Base-by-base conservation (phyloP, 2,113 vertebrate genomes). In the Epinephelus cyanopodus region DNA sequence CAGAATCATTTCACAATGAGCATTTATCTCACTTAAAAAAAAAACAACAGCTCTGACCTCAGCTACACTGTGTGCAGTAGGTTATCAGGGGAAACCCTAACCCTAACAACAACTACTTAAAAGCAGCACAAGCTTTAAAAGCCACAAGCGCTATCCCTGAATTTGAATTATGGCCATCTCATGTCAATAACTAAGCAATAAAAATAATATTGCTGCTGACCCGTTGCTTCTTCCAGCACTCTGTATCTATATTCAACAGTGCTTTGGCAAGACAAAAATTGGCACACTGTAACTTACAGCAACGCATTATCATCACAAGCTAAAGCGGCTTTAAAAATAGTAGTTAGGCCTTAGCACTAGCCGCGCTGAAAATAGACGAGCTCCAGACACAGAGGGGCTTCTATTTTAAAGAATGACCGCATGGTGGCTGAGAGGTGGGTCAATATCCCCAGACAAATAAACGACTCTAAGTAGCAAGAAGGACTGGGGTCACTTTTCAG, bases 351-450 rank as follows among this genome's bases (percentile, higher is more conserved):
- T 87, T 77, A 80, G 69, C 65, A 60, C 29, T 83, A 81, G 75
- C 77, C 33, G 45, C 33, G 60, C 69, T 84, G 56, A 57, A 90
- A 91, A 89, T 91, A 91, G 82, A 77, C 13, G 5, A 48, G 58
- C 68, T 74, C 14, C 37, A 91, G 81, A 89, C 85, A 81, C 25
- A 79, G 13, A 58, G 68, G 74, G 79, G 77, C 37, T 50, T 87
- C 91, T 91, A 85, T 90, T 92, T 90, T 79, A 50, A 85, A 89
- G 52, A 77, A 87, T 86, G 86, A 86, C 86, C 66, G 54, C 80
- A 81, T 53, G 67, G 27, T 54, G 60, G 80, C 57, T 79, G 63
- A 65, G 45, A 81, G 83, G 71, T 67, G 76, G 62, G 80, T 74
- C 83, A 73, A 47, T 78, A 82, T 61, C 45, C 25, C 5, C n/a